Evolutionary conservation across 2,888 invertebrate species (phyloP).

Genomic region (Apeira syringaria): DNA sequence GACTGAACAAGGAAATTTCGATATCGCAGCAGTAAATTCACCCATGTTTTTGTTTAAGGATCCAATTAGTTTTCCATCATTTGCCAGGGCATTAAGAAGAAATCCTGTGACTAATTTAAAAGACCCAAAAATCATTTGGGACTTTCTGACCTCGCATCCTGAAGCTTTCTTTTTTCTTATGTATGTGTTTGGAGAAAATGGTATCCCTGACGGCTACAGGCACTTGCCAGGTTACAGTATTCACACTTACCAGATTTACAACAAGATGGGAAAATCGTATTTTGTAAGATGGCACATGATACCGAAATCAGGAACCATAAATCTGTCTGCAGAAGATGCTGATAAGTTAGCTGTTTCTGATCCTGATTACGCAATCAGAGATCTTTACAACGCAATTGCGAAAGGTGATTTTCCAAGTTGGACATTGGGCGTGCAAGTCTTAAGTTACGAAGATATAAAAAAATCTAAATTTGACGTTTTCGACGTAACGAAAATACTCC

Average conservation of each 20-base stretch:
- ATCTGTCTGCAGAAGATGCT: conserved; percentile 86
- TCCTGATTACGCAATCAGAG: conserved; percentile 93
- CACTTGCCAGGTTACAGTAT: conserved; percentile 97
- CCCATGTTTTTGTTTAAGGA: conserved; percentile 95
- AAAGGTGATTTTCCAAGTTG: conserved; percentile 88
- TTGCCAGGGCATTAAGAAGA: conserved; percentile 96
- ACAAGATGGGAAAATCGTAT: conserved; percentile 85
- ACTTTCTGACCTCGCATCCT: conserved; percentile 92
- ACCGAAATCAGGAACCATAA: conserved; percentile 93
- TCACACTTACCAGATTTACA: conserved; percentile 94
- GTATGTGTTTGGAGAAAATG: conserved; percentile 93
- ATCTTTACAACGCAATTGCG: conserved; percentile 93
- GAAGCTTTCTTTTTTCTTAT: conserved; percentile 92
- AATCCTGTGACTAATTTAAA: conserved; percentile 94
- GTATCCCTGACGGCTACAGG: conserved; percentile 94
- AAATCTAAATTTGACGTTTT: conserved; percentile 92
- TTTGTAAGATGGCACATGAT: conserved; percentile 95
- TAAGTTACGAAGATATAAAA: conserved; percentile 91
- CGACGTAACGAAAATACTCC: conserved; percentile 94
- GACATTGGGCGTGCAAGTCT: conserved; percentile 90
- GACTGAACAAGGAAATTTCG: conserved; percentile 94
- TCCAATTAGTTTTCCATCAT: conserved; percentile 93
- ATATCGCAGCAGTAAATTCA: conserved; percentile 94
- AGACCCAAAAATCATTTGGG: conserved; percentile 96
- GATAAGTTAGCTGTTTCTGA: conserved; percentile 86